These are phyloP conservation scores for Alentia gelatinosa DNA, from an alignment of 2,888 invertebrate genomes.

Conservation along the genomic window DNA sequence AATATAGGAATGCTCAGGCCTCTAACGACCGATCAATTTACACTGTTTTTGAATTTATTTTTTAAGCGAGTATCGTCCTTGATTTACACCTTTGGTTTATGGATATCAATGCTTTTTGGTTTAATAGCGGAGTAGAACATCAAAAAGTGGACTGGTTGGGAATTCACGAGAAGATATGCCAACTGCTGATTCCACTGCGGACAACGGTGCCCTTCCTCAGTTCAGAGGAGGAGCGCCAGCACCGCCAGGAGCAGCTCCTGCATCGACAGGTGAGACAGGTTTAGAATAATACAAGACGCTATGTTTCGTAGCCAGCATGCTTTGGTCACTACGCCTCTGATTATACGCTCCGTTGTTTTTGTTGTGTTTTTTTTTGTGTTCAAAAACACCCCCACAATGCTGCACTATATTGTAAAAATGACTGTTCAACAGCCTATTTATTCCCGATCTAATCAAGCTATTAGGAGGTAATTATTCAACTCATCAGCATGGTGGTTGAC, in stretches of 20 bases:
- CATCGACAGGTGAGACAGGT: constrained; percentile 72
- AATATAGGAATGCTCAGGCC: too few relatives aligned
- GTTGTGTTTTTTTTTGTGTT: neutral
- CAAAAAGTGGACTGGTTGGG: constrained; percentile 80
- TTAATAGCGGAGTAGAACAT: constrained; percentile 77
- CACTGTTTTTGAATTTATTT: too few relatives aligned
- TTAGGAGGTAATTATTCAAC: too few relatives aligned
- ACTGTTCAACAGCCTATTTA: too few relatives aligned
- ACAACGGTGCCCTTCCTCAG: constrained; percentile 77
- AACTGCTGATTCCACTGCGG: constrained; percentile 75
- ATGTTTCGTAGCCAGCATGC: neutral
- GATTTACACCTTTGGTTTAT: too few relatives aligned
- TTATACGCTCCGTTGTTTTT: neutral
- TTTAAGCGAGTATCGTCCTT: too few relatives aligned
- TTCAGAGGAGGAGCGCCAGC: constrained; percentile 79
- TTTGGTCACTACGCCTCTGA: neutral
- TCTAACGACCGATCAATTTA: too few relatives aligned
- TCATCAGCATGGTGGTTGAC: too few relatives aligned
- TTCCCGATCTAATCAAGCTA: too few relatives aligned
- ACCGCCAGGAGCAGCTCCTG: constrained; percentile 73
- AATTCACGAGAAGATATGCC: constrained; percentile 81
- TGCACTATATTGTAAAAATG: too few relatives aligned
- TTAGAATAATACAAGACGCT: too few relatives aligned
- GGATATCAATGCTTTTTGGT: neutral
- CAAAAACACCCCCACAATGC: too few relatives aligned